phyloP scores from a whole-genome alignment of 2,888 invertebrate species.

The Coleophora flavipennella region DNA sequence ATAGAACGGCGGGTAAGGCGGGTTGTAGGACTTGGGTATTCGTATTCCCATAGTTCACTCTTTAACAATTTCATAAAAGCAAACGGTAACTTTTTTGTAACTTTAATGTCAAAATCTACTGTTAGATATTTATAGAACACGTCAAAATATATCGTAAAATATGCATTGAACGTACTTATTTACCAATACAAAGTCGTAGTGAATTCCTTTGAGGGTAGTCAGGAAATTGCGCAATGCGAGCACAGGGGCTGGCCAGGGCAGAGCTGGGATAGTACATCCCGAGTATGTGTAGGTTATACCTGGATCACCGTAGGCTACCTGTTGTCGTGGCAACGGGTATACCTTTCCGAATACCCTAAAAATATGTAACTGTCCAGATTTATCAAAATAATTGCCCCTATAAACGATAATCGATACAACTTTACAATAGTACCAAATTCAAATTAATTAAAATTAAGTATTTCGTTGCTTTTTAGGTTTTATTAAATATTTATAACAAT shows the following conservation, averaged over 20 bases:
- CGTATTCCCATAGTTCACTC: no score
- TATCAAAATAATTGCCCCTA: no score
- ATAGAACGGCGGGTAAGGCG: no score
- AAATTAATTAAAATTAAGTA: not conserved
- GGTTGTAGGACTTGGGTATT: no score
- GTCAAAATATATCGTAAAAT: no score
- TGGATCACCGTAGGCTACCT: constrained; percentile 78
- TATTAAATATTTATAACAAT: no score
- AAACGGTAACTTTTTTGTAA: no score
- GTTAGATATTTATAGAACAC: no score
- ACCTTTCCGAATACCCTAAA: constrained; percentile 77
- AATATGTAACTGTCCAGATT: constrained; percentile 5
- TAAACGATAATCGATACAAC: not conserved
- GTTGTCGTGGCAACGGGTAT: constrained; percentile 77
- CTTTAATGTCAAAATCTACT: no score
- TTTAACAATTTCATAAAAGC: no score
- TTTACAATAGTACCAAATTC: not conserved
- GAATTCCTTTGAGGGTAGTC: constrained; percentile 56
- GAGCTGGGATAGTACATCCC: constrained; percentile 74
- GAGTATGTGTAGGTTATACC: constrained; percentile 78
- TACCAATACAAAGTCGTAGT: constrained; percentile 77
- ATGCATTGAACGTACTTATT: constrained; percentile 69
- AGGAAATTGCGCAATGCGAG: constrained; percentile 64
- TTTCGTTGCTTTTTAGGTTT: no score
- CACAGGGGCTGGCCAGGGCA: constrained; percentile 74